Conservation (phyloP, 2,888 invertebrate genomes). For the Agriopis aurantiaria region DNA sequence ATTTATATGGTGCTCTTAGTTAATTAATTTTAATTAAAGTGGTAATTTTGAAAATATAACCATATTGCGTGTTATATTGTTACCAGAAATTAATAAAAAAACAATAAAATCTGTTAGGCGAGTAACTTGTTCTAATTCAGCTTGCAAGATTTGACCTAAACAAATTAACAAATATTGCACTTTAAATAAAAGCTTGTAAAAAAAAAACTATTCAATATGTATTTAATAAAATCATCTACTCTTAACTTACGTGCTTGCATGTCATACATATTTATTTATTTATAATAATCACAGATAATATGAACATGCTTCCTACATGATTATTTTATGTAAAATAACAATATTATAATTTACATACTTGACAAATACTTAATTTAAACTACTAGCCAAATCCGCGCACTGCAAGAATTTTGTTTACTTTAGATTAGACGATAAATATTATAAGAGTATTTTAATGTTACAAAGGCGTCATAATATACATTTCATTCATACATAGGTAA, state of each 20-base stretch:
- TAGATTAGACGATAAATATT: background rate
- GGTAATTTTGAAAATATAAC: too few species aligned
- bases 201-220: too few species aligned
- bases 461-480: background rate
- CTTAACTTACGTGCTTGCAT: background rate
- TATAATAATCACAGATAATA: constrained; percentile 11
- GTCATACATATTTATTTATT: background rate
- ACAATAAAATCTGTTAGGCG: too few species aligned
- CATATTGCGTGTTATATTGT: too few species aligned
- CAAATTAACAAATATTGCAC: too few species aligned
- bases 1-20: too few species aligned
- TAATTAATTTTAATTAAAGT: too few species aligned
- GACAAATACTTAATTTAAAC: background rate
- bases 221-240: background rate
- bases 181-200: too few species aligned
- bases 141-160: too few species aligned
- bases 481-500: constrained; percentile 1
- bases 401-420: constrained; percentile 45
- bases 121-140: too few species aligned
- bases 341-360: background rate
- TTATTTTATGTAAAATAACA: constrained; percentile 1
- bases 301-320: background rate
- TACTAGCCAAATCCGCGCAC: constrained; percentile 50
- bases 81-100: too few species aligned
- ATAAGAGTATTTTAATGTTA: background rate